Base-by-base conservation (phyloP, 2,113 vertebrate genomes). In the Aptenodytes forsteri region DNA sequence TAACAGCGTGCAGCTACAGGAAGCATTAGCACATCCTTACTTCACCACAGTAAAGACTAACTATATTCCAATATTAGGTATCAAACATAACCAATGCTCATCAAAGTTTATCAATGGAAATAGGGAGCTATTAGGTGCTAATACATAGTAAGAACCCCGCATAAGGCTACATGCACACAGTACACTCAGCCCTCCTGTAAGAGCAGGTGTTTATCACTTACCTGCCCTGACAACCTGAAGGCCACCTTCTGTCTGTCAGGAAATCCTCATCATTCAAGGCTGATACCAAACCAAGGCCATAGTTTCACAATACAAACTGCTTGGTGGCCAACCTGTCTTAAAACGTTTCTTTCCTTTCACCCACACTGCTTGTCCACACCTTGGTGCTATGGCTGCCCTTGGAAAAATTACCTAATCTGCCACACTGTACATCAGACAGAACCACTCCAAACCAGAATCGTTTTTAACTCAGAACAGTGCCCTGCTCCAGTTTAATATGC, bases 371-470 rank as follows among this genome's bases (percentile, higher is more conserved):
- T 67, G 58, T 34, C 67, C 72, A 61, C 55, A 29, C 32, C 64
- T 62, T 7, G 10, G 25, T 26, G 25, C 64, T 13, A 16, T 0
- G 0, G 26, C 58, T 77, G 58, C 61, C 29, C 73, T 34, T 7
- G 4, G 54, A 54, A 84, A 44, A 67, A 29, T 47, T 8, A 29
- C 47, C 16, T 46, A 1, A 30, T 22, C n/a, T 79, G 49, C 44
- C 73, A 49, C 34, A 4, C 58, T 3, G 12, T 11, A 32, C 23
- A 16, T 26, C 50, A 85, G 61, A 14, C 29, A 47, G 32, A 87
- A 25, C 36, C 0, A 2, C 36, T 62, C 36, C 62, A 46, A 66
- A 26, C 2, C 29, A 66, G 23, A 71, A 8, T 21, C 15, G 16
- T 2, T 22, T 47, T 58, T 36, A 42, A 7, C 18, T n/a, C 55